Percentiles rank a stretch among this genome's conserved stretches.
Evolutionary conservation across 2,797 vertebrate genomes (phyloP).

Genomic region (Sebastes umbrosus): DNA sequence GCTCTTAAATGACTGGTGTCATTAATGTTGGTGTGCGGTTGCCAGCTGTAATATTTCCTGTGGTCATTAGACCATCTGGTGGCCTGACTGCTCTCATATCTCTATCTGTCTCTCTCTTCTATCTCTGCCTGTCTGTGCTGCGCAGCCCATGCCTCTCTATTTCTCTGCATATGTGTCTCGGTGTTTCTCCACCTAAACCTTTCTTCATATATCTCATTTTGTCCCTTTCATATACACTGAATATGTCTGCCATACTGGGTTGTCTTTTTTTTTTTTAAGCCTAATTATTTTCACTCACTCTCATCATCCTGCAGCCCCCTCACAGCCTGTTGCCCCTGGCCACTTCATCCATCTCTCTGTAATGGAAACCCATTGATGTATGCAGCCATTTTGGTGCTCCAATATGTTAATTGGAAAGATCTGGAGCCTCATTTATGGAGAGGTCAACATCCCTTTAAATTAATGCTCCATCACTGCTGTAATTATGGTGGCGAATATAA

Average conservation of each 20-base stretch:
- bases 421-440: conserved; percentile 34
- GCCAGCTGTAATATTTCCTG: conserved; percentile 82
- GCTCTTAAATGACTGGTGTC: conserved; percentile 72
- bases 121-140: conserved; percentile 14
- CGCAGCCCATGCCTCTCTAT: conserved; percentile 2
- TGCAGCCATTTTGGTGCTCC: conserved; percentile 43
- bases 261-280: neutral
- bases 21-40: conserved; percentile 74
- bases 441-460: conserved; percentile 54
- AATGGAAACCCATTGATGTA: conserved; percentile 52
- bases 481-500: neutral
- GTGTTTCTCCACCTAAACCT: neutral
- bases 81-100: conserved; percentile 59
- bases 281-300: neutral
- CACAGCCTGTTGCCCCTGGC: conserved; percentile 25
- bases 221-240: neutral
- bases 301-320: neutral
- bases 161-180: neutral
- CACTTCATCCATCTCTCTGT: conserved; percentile 34
- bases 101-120: conserved; percentile 25
- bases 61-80: conserved; percentile 81
- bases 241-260: neutral
- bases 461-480: conserved; percentile 18
- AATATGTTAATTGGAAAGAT: conserved; percentile 53
- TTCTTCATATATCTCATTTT: rapidly evolving